Conservation (phyloP, 2,113 vertebrate genomes). For the Pitta sordida region DNA sequence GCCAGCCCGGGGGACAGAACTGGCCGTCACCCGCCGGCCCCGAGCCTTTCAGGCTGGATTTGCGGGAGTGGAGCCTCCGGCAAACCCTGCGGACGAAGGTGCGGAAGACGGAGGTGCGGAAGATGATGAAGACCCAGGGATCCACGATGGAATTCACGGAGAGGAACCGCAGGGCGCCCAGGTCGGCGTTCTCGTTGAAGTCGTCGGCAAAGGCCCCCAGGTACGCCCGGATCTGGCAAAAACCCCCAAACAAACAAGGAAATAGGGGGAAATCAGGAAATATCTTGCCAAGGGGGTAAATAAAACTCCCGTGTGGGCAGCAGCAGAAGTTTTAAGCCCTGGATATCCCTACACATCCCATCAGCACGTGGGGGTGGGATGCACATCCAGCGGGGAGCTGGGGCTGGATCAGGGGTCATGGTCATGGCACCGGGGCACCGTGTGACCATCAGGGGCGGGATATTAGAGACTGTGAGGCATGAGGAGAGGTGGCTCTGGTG, state of each 20-base stretch:
- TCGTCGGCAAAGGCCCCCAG: constrained; percentile 54
- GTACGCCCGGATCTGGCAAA: constrained; percentile 72
- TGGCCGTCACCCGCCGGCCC: rapidly evolving
- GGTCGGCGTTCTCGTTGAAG: constrained; percentile 59
- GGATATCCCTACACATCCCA: rapidly evolving
- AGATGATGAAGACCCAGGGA: constrained; percentile 84
- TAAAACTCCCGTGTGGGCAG: rapidly evolving
- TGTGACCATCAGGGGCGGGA: not conserved
- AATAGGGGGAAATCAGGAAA: not conserved
- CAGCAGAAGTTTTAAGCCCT: not conserved
- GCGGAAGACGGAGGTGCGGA: constrained; percentile 77
- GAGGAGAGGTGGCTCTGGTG: not conserved
- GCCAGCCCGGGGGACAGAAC: not conserved
- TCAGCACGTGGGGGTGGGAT: rapidly evolving
- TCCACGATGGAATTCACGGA: constrained; percentile 80
- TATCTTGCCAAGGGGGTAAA: rapidly evolving
- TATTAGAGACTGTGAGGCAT: not conserved
- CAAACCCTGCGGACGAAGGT: constrained; percentile 63
- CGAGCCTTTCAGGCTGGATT: not conserved
- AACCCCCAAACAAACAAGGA: too few species aligned
- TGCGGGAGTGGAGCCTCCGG: not conserved
- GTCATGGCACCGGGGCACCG: rapidly evolving
- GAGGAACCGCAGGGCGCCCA: constrained; percentile 73
- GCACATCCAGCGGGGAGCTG: not conserved
- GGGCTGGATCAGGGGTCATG: rapidly evolving